Evolutionary conservation across 2,888 invertebrate species (phyloP), one percentile per base, ranked within the genome.

Genomic region (Perizoma affinitatum): DNA sequence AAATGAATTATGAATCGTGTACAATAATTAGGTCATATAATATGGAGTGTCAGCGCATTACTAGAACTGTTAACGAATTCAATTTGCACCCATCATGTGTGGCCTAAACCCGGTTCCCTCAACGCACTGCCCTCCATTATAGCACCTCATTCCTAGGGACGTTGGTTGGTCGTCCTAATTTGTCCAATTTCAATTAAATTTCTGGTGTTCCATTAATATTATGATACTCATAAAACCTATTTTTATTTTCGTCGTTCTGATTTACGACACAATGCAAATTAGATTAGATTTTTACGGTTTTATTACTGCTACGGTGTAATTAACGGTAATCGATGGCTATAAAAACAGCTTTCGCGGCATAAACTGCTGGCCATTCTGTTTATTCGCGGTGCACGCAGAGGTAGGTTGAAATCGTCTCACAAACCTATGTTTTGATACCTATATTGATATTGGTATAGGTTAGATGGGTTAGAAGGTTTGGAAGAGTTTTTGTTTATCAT

Each of bases 1-100:
- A 50, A 36, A 43, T 36, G 33, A 22, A 11, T 44, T 42, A n/a
- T 9, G 22, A 44, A 44, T 44, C 22, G 22, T 44, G 45, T 45
- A 33, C 22, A 22, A 11, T 6, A 8, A 22, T 10, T 10, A n/a
- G 10, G n/a, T n/a, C n/a, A 10, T n/a, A 42, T n/a, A 10, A 42
- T 42, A 40, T 22, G 22, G 22, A 22, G 22, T 22, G 40, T 40
- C 7, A 56, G 40, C 56, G 56, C 48, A 47, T 22, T 61, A 53
- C 10, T 34, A 36, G 35, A 54, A 55, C 53, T 42, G 44, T 43
- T 47, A 61, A 55, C 58, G 57, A 44, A 77, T 78, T 78, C 73
- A 79, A 80, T 79, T 78, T 74, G 66, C 69, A 66, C 74, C 73
- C 75, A 84, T 83, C 82, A 83, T 78, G 76, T 76, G 75, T 74